A percentile compares a stretch with the other conserved stretches of the same genome.
phyloP scores from a whole-genome alignment of 2,888 invertebrate species.

The Darwinula stevensoni region DNA sequence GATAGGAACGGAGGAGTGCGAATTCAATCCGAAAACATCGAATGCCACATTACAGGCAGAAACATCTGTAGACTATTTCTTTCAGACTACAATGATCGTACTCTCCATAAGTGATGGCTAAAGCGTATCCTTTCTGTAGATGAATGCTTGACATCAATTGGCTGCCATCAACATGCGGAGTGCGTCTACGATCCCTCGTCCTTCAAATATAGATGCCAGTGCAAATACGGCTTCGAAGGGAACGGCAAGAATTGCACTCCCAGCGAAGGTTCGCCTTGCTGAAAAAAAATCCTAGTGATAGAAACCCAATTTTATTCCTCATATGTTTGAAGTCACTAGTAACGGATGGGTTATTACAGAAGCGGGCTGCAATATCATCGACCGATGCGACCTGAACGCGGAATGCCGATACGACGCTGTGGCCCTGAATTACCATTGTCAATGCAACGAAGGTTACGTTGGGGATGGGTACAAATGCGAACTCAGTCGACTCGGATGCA shows the following conservation, averaged over 20 bases:
- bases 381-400: conserved; percentile 51
- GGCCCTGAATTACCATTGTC: conserved; percentile 30
- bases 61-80: no score
- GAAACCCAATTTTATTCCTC: no score
- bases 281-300: no score
- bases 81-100: no score
- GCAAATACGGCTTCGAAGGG: conserved; percentile 19
- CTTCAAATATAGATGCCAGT: conserved; percentile 15
- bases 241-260: conserved; percentile 16
- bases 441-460: conserved; percentile 49
- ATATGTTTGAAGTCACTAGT: no score
- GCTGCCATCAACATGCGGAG: neutral
- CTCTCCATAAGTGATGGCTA: no score
- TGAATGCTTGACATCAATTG: neutral
- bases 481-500: conserved; percentile 3
- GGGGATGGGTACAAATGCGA: conserved; percentile 49
- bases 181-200: neutral
- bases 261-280: conserved; percentile 7
- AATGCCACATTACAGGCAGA: no score
- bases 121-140: no score
- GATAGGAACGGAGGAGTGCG: no score
- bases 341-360: no score
- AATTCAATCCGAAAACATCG: no score
- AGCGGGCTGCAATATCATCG: conserved; percentile 33
- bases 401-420: conserved; percentile 28